phyloP scores from a whole-genome alignment of 2,113 vertebrate genomes.

The Isurus oxyrinchus region DNA sequence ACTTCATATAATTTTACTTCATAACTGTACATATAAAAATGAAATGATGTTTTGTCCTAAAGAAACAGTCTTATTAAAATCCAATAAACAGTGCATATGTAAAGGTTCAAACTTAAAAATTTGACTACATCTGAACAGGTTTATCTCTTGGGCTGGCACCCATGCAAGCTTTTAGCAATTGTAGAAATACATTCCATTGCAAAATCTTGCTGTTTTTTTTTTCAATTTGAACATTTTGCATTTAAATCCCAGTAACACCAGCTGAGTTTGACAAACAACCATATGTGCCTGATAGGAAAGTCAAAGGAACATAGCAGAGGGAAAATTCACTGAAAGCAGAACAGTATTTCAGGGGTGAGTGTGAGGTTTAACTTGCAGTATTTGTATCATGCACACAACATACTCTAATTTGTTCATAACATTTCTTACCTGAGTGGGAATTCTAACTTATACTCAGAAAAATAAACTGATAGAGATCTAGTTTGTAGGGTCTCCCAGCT shows the following conservation, averaged over 20 bases:
- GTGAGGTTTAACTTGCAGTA: background rate
- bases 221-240: background rate
- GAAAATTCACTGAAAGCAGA: background rate
- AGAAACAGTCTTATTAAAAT: background rate
- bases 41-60: background rate
- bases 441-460: background rate
- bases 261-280: background rate
- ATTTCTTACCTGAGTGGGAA: background rate
- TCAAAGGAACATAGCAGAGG: background rate
- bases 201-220: background rate
- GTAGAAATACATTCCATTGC: background rate
- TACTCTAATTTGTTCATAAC: background rate
- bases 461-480: background rate
- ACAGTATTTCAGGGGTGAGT: background rate
- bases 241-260: background rate
- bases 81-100: background rate
- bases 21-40: background rate
- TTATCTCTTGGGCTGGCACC: background rate
- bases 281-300: background rate
- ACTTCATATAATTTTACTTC: background rate
- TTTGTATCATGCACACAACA: background rate
- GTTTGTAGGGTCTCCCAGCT: background rate
- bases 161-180: background rate
- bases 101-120: background rate
- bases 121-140: background rate